These are phyloP conservation scores for Leptocoma aspasia DNA, from an alignment of 2,113 vertebrate species.

Conservation along the genomic window DNA sequence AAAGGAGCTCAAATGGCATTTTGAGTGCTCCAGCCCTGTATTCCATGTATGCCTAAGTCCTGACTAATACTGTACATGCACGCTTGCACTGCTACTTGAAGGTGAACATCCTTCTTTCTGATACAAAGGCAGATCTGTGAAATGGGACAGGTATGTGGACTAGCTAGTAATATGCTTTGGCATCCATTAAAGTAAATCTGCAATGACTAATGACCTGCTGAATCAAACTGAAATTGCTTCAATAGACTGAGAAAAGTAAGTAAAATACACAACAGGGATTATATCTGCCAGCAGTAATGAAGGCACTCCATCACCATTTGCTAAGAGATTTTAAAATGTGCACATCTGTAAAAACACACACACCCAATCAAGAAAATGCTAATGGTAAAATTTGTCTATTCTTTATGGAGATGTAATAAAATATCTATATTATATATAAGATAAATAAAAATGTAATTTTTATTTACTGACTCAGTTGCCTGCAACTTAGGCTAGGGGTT, in stretches of 20 bases:
- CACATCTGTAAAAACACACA: neutral
- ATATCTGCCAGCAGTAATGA: neutral
- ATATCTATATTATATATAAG: no score
- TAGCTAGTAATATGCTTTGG: neutral
- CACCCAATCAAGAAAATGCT: neutral
- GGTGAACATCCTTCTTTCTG: neutral
- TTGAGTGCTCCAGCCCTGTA: neutral
- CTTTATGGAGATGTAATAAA: no score
- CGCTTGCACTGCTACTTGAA: neutral
- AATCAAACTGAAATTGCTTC: neutral
- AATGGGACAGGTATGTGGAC: neutral
- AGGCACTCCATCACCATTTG: neutral
- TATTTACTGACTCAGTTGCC: neutral
- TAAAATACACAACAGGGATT: neutral
- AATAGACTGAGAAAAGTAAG: neutral
- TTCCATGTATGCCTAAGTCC: neutral
- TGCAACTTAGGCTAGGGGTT: neutral
- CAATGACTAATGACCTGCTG: neutral
- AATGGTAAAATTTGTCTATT: neutral
- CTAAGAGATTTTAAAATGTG: neutral
- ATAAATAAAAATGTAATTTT: neutral
- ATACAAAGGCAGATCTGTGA: neutral
- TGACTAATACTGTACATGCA: neutral
- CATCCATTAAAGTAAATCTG: neutral
- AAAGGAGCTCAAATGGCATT: neutral